Evolutionary conservation across 30 jellyfish, hydroid and myxozoan species (phyloP), one percentile per base, ranked within the genome.

Genomic region (Catostylus mosaicus): DNA sequence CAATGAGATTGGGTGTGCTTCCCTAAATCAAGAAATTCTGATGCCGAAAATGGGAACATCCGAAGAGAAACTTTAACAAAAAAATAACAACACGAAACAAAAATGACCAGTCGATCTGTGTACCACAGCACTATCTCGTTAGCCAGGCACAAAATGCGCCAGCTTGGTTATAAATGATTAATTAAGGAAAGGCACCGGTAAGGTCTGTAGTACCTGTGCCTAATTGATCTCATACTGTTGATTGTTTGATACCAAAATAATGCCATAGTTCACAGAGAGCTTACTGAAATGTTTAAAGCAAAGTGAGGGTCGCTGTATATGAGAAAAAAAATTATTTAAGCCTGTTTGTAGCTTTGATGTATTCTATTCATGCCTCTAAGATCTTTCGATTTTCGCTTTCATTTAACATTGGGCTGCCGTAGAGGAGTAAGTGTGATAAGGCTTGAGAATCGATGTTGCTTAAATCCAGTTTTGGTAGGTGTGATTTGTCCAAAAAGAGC

Each of bases 391-490:
- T 66, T 27, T 30, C 78, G 34, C 29, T 66, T 66, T 66, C 78
- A 23, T 29, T 35, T 6, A 66, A 66, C 34, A 6, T 66, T 32
- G n/a, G n/a, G n/a, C n/a, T n/a, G n/a, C n/a, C n/a, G n/a, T n/a
- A n/a, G n/a, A n/a, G n/a, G n/a, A n/a, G 78, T 51, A 70, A 46
- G 29, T 70, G 14, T 70, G 40, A 37, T 20, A 70, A 70, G 82
- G 82, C 82, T 70, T 70, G 82, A 7, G 78, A 23, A 23, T 66
- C 78, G 51, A 66, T 66, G 56, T 66, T 66, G 56, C 78, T 66
- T 66, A 27, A 66, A 14, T 66, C 78, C 65, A 66, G 56, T 66
- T 32, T 31, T 66, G 78, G 78, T 16, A 66, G 51, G 78, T 66
- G 78, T 66, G 78, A 66, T 66, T 9, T 66, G 78, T 22, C 78